A percentile compares a stretch with the other conserved stretches of the same genome.
phyloP scores from a whole-genome alignment of 2,113 vertebrate genomes.

The Saccopteryx bilineata region DNA sequence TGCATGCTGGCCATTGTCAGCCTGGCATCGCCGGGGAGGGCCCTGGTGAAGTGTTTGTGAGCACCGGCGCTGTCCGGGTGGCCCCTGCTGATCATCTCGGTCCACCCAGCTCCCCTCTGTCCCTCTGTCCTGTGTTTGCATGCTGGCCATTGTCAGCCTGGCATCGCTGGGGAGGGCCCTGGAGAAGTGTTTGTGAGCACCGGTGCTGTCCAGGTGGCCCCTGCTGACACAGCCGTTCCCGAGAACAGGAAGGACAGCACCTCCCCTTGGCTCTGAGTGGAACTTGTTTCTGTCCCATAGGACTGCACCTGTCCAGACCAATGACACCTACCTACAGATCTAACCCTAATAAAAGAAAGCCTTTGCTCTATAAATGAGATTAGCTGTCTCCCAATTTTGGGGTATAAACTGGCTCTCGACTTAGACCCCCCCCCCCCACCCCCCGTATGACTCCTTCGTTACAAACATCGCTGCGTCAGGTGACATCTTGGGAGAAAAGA shows the following conservation, averaged over 20 bases:
- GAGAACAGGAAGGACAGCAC: not conserved
- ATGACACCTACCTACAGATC: slow-evolving; percentile 66
- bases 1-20: not conserved
- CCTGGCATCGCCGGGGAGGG: not conserved
- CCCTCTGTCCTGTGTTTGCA: not conserved
- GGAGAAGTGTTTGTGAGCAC: rapidly evolving
- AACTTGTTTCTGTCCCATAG: slow-evolving; percentile 35
- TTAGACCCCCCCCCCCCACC: slow-evolving; percentile 82
- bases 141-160: not conserved
- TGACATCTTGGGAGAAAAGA: slow-evolving; percentile 81
- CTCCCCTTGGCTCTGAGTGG: not conserved
- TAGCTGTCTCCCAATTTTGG: slow-evolving; percentile 77
- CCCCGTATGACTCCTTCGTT: slow-evolving; percentile 79
- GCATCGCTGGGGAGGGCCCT: not conserved
- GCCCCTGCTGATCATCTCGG: rapidly evolving
- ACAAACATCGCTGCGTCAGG: slow-evolving; percentile 84
- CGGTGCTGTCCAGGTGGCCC: not conserved
- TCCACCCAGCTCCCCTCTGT: slow-evolving; percentile 25
- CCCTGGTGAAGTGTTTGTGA: rapidly evolving
- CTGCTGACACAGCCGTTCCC: rapidly evolving
- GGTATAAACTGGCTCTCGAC: slow-evolving; percentile 84
- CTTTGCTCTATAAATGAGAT: slow-evolving; percentile 77
- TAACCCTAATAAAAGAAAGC: slow-evolving; percentile 75
- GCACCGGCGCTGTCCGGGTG: rapidly evolving
- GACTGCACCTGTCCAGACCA: slow-evolving; percentile 57